A percentile compares a stretch with the other conserved stretches of the same genome.
Conservation (phyloP, 1,140 invertebrate species). For the Conus ventricosus region DNA sequence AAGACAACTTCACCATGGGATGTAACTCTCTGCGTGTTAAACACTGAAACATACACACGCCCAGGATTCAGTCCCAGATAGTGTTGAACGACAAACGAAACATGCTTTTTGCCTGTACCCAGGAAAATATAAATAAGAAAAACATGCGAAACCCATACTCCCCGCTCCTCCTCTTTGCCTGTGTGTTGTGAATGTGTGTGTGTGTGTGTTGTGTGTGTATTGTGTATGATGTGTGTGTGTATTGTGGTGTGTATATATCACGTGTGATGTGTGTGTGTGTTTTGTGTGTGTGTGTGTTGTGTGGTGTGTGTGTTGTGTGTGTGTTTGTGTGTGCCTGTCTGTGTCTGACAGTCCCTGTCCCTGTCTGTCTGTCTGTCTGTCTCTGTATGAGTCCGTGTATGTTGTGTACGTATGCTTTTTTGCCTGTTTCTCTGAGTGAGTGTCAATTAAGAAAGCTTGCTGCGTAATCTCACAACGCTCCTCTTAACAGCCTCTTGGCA, state of each 20-base stretch:
- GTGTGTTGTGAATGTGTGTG: constrained; percentile 8
- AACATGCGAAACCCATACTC: no score
- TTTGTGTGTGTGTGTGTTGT: constrained; percentile 3
- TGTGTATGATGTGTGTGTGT: constrained; percentile 6
- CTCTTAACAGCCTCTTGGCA: background rate
- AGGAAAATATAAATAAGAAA: no score
- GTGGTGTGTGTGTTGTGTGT: constrained; percentile 1
- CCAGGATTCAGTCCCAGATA: background rate
- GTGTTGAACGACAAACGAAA: no score
- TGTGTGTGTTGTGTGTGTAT: background rate
- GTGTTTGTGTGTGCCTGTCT: background rate
- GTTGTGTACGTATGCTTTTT: no score
- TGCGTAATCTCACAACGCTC: background rate
- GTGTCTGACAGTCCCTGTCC: background rate
- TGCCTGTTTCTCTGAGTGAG: background rate
- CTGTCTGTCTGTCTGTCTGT: background rate
- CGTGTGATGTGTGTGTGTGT: background rate
- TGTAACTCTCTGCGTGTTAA: background rate
- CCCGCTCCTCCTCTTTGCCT: no score
- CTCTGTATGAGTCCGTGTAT: background rate
- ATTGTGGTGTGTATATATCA: background rate
- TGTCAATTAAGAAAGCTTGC: background rate
- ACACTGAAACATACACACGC: background rate
- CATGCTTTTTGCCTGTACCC: no score
- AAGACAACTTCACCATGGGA: background rate